Evolutionary conservation across 2,113 vertebrate species (phyloP).

Genomic region (Erinaceus europaeus): DNA sequence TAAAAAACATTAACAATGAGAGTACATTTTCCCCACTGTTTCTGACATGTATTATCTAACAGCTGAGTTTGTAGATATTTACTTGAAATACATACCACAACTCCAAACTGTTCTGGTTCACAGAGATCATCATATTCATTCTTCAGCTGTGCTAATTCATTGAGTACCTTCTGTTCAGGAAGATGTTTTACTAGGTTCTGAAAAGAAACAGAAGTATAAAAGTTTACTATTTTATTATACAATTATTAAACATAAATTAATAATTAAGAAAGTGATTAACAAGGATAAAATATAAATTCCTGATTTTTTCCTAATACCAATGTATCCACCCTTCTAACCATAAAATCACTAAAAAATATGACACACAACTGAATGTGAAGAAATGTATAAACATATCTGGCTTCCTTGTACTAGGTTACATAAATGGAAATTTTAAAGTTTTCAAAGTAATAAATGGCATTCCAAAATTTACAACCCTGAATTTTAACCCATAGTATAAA

Average conservation of each 20-base stretch:
- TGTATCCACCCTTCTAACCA: background rate
- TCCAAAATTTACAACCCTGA: background rate
- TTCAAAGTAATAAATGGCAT: background rate
- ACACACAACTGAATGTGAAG: background rate
- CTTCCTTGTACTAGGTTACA: background rate
- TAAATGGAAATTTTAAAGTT: background rate
- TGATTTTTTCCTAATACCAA: background rate
- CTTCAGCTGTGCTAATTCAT: conserved; percentile 91
- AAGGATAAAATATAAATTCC: background rate
- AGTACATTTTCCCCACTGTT: conserved; percentile 43
- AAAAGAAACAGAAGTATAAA: conserved; percentile 67
- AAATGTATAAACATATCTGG: background rate
- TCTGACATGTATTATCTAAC: background rate
- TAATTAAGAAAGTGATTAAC: background rate
- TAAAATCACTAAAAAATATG: background rate
- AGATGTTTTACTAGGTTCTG: conserved; percentile 98
- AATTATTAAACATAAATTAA: background rate
- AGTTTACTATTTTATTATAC: background rate
- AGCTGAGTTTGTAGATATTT: background rate
- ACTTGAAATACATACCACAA: conserved; percentile 90
- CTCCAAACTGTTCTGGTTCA: conserved; percentile 96
- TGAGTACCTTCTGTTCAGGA: conserved; percentile 95
- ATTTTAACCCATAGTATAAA: background rate
- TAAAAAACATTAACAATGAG: conserved; percentile 22
- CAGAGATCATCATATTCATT: conserved; percentile 94